A percentile compares a stretch with the other conserved stretches of the same genome.
Conservation (phyloP, 2,113 vertebrate genomes). For the Xiphias gladius region DNA sequence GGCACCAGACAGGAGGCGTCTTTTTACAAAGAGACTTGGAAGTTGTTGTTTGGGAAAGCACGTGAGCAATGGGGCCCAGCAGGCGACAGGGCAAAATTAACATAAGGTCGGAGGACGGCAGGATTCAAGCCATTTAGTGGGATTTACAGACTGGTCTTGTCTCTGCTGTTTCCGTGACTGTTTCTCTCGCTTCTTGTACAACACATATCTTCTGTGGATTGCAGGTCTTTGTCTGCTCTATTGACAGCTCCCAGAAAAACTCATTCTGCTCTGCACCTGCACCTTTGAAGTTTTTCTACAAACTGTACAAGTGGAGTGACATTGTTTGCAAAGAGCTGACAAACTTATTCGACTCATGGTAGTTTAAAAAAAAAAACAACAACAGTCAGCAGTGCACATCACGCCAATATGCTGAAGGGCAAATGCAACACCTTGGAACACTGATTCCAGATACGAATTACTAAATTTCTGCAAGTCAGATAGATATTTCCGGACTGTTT, state of each 20-base stretch:
- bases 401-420: constrained; percentile 50
- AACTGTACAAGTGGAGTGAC: constrained; percentile 36
- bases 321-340: constrained; percentile 62
- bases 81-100: constrained; percentile 49
- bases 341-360: constrained; percentile 14
- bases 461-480: constrained; percentile 32
- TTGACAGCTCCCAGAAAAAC: constrained; percentile 56
- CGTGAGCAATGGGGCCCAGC: constrained; percentile 44
- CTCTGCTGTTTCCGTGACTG: constrained; percentile 22
- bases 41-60: constrained; percentile 40
- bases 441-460: constrained; percentile 49
- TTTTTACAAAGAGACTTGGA: constrained; percentile 15
- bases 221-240: constrained; percentile 44
- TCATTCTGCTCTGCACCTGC: constrained; percentile 56
- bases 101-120: constrained; percentile 43
- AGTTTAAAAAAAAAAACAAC: constrained; percentile 9
- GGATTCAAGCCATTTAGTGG: constrained; percentile 31
- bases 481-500: constrained; percentile 41
- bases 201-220: constrained; percentile 25
- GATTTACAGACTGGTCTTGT: constrained; percentile 43
- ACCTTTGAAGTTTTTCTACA: constrained; percentile 55
- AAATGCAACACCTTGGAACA: constrained; percentile 60
- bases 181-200: constrained; percentile 16
- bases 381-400: constrained; percentile 40
- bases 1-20: constrained; percentile 55